Conservation (phyloP, 2,797 vertebrate genomes). For the Cirrhinus molitorella region DNA sequence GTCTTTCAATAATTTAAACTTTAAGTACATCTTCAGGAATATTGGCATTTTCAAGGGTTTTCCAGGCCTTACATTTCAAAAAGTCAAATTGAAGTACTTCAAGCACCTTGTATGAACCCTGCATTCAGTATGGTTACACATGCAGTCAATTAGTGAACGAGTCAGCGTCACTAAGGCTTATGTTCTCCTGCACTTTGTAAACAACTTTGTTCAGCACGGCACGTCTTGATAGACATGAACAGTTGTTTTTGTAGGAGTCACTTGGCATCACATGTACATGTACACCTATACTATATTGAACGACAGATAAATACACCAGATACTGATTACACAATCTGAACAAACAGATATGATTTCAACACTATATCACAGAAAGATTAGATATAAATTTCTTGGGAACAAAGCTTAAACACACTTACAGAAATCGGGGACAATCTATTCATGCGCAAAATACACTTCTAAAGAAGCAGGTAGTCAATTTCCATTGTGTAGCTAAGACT, state of each 20-base stretch:
- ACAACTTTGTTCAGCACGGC: not conserved
- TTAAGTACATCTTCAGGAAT: too few relatives aligned
- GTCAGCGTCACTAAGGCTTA: not conserved
- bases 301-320: not conserved
- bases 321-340: not conserved
- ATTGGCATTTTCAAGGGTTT: too few relatives aligned
- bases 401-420: not conserved
- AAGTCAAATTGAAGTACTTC: too few relatives aligned
- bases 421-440: not conserved
- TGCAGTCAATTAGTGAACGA: not conserved
- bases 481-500: conserved; percentile 11
- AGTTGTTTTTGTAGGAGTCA: not conserved
- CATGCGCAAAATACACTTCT: conserved; percentile 1
- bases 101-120: too few relatives aligned
- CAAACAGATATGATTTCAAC: not conserved
- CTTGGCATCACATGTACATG: not conserved
- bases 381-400: not conserved
- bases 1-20: too few relatives aligned
- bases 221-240: not conserved
- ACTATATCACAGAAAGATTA: not conserved
- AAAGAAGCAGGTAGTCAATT: conserved; percentile 12
- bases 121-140: too few relatives aligned
- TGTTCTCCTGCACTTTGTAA: not conserved
- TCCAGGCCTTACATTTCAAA: too few relatives aligned
- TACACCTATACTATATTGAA: not conserved